These are phyloP conservation scores for Agrilus planipennis DNA, from an alignment of 1,140 invertebrate genomes.

Conservation along the genomic window DNA sequence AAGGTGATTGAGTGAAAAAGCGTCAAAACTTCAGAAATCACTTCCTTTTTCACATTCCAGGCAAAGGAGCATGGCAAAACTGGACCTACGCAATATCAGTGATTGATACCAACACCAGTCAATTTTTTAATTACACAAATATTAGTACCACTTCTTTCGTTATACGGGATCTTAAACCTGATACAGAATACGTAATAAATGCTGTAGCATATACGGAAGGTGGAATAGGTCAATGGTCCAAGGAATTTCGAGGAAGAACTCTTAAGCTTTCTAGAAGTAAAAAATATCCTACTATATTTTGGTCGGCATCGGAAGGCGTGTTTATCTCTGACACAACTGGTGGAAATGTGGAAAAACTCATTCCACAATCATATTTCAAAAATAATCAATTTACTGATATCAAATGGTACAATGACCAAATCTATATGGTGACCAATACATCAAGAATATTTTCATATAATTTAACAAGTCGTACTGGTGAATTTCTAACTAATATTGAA, in stretches of 20 bases:
- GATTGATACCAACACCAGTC: constrained; percentile 42
- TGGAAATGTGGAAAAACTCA: constrained; percentile 50
- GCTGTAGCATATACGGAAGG: constrained; percentile 63
- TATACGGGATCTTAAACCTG: constrained; percentile 54
- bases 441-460: constrained; percentile 61
- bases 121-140: constrained; percentile 37
- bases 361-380: constrained; percentile 43
- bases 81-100: constrained; percentile 77
- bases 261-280: constrained; percentile 35
- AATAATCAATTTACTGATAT: constrained; percentile 26
- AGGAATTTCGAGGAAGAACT: constrained; percentile 55
- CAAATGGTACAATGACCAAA: constrained; percentile 31
- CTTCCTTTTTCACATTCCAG: constrained; percentile 17
- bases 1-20: constrained; percentile 41
- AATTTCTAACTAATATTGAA: constrained; percentile 47
- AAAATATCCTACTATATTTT: constrained; percentile 40
- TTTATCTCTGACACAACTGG: constrained; percentile 63
- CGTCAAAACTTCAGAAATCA: not conserved
- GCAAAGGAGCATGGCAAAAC: constrained; percentile 65
- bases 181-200: constrained; percentile 64
- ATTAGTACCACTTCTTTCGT: constrained; percentile 51
- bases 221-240: constrained; percentile 70
- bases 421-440: constrained; percentile 64
- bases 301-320: constrained; percentile 58
- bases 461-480: constrained; percentile 43